Base-by-base conservation (phyloP, 2,888 invertebrate species). In the Sisyra nigra region DNA sequence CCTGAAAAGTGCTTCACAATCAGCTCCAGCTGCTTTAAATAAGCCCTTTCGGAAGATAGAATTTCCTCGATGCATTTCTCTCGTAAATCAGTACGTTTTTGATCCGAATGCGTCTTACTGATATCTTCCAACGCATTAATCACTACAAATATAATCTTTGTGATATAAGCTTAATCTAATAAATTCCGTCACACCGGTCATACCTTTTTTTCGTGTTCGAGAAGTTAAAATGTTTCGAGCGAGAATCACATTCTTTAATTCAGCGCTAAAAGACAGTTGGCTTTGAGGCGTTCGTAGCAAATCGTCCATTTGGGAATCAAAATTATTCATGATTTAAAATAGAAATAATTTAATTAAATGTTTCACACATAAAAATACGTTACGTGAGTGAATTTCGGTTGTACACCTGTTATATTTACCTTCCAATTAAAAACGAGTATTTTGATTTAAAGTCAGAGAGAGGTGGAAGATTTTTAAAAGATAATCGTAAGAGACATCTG, bases 1-100 rank as follows among this genome's bases (percentile, higher is more conserved):
- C 65, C 63, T 57, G 76, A 70, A 53, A 79, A 79, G 55, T 59
- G 76, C 53, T 72, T 68, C 59, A 76, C 72, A 7, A 82, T 63
- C 15, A 68, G 61, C 55, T 80, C 76, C 32, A 83, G 57, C 51
- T 82, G 80, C 14, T 69, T 64, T 13, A 82, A 60, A 57, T 83
- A 84, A 6, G 73, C 70, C 45, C 71, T 69, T 62, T 84, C 83
- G 7, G 80, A 79, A 10, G 70, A 69, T 41, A 81, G 63, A 47
- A 82, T 74, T 62, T 83, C 83, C 53, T 72, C 63, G 15, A 80
- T 64, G 1, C 77, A 73, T 59, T 74, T 74, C n/a, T 55, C 50
- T 15, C 66, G 62, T 37, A 68, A 57, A 24, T 31, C 45, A 39
- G 55, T 53, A 40, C 54, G 54, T 44, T 58, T 57, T 14, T 45